Evolutionary conservation across 1,140 invertebrate genomes (phyloP).

Genomic region (Agraylea sexmaculata): DNA sequence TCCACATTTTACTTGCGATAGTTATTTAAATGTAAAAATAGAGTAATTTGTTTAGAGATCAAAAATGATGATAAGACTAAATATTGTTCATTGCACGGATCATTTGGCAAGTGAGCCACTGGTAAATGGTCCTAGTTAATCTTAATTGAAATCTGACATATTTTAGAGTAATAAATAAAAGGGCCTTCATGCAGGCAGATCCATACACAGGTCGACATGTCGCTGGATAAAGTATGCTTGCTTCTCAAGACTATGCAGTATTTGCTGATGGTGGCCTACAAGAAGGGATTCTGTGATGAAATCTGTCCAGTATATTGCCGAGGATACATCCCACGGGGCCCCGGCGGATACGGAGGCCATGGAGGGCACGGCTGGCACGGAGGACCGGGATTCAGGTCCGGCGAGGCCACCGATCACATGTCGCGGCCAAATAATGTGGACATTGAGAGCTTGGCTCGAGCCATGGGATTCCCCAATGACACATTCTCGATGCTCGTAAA

Average conservation of each 20-base stretch:
- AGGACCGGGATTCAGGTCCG: conserved; percentile 7
- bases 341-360: too few relatives aligned
- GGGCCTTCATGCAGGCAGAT: not conserved
- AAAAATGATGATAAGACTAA: too few relatives aligned
- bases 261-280: conserved; percentile 15
- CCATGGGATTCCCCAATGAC: conserved; percentile 15
- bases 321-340: conserved; percentile 6
- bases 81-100: not conserved
- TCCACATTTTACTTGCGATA: too few relatives aligned
- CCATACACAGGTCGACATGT: conserved; percentile 10
- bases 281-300: conserved; percentile 17
- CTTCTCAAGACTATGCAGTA: conserved; percentile 20
- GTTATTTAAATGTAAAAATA: too few relatives aligned
- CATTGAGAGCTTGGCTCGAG: conserved; percentile 17
- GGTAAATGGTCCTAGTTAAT: not conserved
- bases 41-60: too few relatives aligned
- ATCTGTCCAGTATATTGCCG: conserved; percentile 18
- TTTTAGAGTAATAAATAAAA: too few relatives aligned
- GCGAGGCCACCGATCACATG: conserved; percentile 2
- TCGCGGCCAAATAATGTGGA: conserved; percentile 10
- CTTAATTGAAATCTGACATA: not conserved
- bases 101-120: conserved; percentile 1
- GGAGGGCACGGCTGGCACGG: conserved; percentile 1
- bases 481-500: conserved; percentile 14
- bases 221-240: conserved; percentile 17